Base-by-base conservation (phyloP, 2,888 invertebrate genomes). In the Amphiduros pacificus region DNA sequence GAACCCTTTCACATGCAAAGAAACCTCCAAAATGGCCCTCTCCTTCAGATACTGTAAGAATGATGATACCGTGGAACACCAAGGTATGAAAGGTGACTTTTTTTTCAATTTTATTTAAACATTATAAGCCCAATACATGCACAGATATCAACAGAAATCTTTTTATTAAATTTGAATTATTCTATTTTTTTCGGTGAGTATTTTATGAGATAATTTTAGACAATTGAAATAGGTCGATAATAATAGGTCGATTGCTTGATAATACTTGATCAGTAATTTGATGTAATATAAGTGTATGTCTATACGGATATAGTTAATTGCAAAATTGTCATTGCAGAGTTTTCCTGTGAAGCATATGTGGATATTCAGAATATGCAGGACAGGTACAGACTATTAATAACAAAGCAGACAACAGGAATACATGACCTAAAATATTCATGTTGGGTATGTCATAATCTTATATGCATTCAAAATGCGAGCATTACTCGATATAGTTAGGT, bases 1-100 rank as follows among this genome's bases (percentile, higher is more conserved):
- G 58, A 58, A 58, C 50, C 58, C 58, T 22, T 58, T 58, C 58
- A 31, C 58, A 26, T 58, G 58, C 58, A 28, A 44, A 14, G 24
- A 48, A 28, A 50, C 58, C 49, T 49, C 49, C 50, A 58, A 58
- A 40, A 58, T 58, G 58, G 50, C 58, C 4, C 49, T 58, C 11
- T 49, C 58, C 29, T 31, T 58, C 49, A 27, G 58, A 3, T 58
- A 49, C 49, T 58, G 58, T 27, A 58, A 58, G 51, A 58, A 58
- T 49, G 48, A 44, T 17, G 50, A 58, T 32, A 50, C 58, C 5
- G 22, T 50, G 6, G 58, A 58, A n/a, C 58, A 58, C 22, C 58
- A 58, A 36, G 58, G 58, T 58, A 26, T 32, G 53, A 26, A 17
- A 3, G 6, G 36, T 36, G 17, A 36, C 17, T 36, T 9, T 36